These are phyloP conservation scores for Orchestes rusci DNA, from an alignment of 2,888 invertebrate species.

Conservation along the genomic window DNA sequence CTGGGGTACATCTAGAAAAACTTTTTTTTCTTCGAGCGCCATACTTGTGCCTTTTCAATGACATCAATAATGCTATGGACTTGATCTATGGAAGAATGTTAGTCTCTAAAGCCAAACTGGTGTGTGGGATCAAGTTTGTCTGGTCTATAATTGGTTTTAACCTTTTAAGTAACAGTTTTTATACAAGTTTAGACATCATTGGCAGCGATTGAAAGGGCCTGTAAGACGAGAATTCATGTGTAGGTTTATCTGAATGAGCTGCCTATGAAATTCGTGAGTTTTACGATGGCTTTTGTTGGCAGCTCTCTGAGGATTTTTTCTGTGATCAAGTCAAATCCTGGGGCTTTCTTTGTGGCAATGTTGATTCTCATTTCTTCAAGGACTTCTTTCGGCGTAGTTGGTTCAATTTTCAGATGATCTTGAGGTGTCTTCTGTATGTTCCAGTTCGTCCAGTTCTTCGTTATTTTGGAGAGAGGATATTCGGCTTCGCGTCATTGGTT, in stretches of 20 bases:
- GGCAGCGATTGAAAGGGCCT: not conserved
- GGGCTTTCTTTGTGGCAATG: slow-evolving; percentile 10
- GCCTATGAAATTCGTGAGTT: slow-evolving; percentile 9
- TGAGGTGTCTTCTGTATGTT: not conserved
- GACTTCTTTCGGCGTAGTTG: slow-evolving; percentile 7
- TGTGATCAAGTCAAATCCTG: slow-evolving; percentile 11
- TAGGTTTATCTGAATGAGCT: slow-evolving; percentile 5
- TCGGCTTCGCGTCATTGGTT: not conserved
- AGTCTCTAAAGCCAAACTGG: too few relatives aligned
- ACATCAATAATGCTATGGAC: not conserved
- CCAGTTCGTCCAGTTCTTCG: not conserved
- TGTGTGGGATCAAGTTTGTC: not conserved
- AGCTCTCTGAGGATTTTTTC: slow-evolving; percentile 11
- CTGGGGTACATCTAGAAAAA: slow-evolving; percentile 1
- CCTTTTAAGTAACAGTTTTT: not conserved
- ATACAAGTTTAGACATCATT: not conserved
- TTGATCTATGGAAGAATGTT: slow-evolving; percentile 4
- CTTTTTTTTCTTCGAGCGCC: not conserved
- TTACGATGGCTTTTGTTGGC: slow-evolving; percentile 3
- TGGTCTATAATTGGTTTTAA: slow-evolving; percentile 4
- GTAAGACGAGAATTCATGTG: not conserved
- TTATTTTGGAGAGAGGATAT: slow-evolving; percentile 5
- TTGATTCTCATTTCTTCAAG: slow-evolving; percentile 4
- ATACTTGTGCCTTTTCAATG: too few relatives aligned
- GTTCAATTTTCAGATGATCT: not conserved